Evolutionary conservation across 2,113 vertebrate species (phyloP), one percentile per base, ranked within the genome.

Genomic region (Halichoeres trimaculatus): DNA sequence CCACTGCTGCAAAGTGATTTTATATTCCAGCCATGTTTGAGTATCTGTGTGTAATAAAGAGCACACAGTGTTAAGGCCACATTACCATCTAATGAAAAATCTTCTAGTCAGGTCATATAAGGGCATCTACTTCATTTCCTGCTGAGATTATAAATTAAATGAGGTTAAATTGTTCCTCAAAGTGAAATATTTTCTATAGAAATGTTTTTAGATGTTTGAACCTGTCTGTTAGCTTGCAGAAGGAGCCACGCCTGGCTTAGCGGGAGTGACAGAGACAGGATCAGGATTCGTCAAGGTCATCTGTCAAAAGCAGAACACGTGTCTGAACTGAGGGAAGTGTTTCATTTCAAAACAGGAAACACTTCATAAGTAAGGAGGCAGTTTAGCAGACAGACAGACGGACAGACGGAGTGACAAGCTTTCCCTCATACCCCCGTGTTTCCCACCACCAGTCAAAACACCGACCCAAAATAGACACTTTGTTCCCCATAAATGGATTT

Each of bases 371-470:
- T 14, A 14, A 6, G 3, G 8, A 79, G n/a, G 35, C 54, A 63
- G 53, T 10, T 55, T 30, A 57, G 36, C 35, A 17, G 54, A 19
- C 43, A 57, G 54, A 74, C 65, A 67, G 43, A 74, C 65, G 64
- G 43, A 55, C 55, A 43, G 30, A 55, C 55, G 38, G 17, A 10
- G 69, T 56, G 70, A 87, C 74, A 61, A 40, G 12, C 63, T 56
- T 69, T 17, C 36, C 55, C 62, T 72, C 63, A 55, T 77, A 53
- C 43, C 13, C 22, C 58, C 17, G 60, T 74, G 40, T 4, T 52
- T 23, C 65, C 43, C 59, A 63, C 19, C 64, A 58, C 8, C 61
- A 68, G 68, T 84, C 66, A 86, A 80, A 91, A 82, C 74, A 80
- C 45, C 17, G 17, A 36, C 62, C 66, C 81, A 56, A 77, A 84